phyloP scores from a whole-genome alignment of 1,140 invertebrate species.

The Solen grandis region DNA sequence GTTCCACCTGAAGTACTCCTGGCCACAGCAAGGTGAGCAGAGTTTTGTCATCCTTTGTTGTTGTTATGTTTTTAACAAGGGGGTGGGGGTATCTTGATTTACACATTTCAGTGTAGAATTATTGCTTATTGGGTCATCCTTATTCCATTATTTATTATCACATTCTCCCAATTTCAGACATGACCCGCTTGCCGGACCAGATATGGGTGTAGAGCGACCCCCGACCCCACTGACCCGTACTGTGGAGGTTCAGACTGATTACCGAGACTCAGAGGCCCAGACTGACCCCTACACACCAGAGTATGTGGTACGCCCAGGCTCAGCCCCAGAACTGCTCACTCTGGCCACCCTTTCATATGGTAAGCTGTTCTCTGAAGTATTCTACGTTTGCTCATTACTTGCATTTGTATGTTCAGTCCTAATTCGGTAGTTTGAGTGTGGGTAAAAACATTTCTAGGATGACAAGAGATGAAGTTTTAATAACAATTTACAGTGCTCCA shows the following conservation, averaged over 20 bases:
- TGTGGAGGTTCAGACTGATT: constrained; percentile 86
- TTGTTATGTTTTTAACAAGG: too few species aligned
- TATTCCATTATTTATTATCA: background rate
- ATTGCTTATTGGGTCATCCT: too few species aligned
- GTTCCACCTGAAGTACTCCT: constrained; percentile 80
- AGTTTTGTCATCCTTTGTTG: too few species aligned
- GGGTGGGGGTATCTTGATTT: too few species aligned
- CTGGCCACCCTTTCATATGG: constrained; percentile 85
- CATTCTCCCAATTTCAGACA: constrained; percentile 65
- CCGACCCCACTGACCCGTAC: constrained; percentile 77
- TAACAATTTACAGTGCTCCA: too few species aligned
- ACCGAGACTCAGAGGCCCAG: constrained; percentile 88
- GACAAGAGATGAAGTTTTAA: too few species aligned
- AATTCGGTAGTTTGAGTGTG: too few species aligned
- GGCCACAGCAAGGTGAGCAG: constrained; percentile 72
- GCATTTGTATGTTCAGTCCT: too few species aligned
- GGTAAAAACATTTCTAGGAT: too few species aligned
- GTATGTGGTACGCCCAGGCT: constrained; percentile 82
- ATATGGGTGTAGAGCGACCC: constrained; percentile 64
- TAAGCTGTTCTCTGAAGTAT: constrained; percentile 64
- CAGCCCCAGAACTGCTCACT: constrained; percentile 84
- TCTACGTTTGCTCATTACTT: too few species aligned
- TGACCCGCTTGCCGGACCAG: constrained; percentile 72
- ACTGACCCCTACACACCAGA: constrained; percentile 89
- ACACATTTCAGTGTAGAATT: too few species aligned